Base-by-base conservation (phyloP, 2,888 invertebrate species). In the Polietes domitor region DNA sequence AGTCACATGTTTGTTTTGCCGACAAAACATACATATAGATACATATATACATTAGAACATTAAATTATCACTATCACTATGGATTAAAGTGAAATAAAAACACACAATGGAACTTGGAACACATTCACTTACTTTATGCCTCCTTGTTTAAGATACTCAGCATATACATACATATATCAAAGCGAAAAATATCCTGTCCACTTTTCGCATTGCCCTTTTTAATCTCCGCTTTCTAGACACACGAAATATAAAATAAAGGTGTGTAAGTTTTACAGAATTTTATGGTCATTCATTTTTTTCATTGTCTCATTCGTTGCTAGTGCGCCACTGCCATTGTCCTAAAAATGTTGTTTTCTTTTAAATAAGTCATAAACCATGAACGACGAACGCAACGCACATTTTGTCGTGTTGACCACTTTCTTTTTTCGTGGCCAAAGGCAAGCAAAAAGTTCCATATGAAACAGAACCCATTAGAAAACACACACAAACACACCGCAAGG, bases 291-390 rank as follows among this genome's bases (percentile, higher is more conserved):
- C 28, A 19, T 47, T 65, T 2, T 50, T 71, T 55, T n/a, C n/a
- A 32, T 2, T 72, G 1, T 5, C 53, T 5, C 2, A 53, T 32
- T 47, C 26, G 47, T 26, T 70, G 32, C 53, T 58, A 7, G 32
- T 5, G 32, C 3, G 32, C 32, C 10, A 9, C 37, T 37, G 37
- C 7, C 37, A 58, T 71, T 78, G 82, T 78, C 74, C 75, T 74
- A 61, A 71, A 78, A 82, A 78, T 75, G 65, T 63, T 73, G 10
- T 63, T 74, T 74, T 63, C 28, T 82, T 77, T 70, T 58, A 58
- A 74, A 47, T 70, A 61, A 73, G 72, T 72, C 73, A 77, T 77
- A 81, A 81, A 81, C 1, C 7, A 43, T 24, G 24, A 68, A 41
- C 24, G 24, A 43, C 15, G 61, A 43, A 26, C 12, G 17, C 12